Conservation (phyloP, 2,888 invertebrate genomes). For the Perithous albicinctus region DNA sequence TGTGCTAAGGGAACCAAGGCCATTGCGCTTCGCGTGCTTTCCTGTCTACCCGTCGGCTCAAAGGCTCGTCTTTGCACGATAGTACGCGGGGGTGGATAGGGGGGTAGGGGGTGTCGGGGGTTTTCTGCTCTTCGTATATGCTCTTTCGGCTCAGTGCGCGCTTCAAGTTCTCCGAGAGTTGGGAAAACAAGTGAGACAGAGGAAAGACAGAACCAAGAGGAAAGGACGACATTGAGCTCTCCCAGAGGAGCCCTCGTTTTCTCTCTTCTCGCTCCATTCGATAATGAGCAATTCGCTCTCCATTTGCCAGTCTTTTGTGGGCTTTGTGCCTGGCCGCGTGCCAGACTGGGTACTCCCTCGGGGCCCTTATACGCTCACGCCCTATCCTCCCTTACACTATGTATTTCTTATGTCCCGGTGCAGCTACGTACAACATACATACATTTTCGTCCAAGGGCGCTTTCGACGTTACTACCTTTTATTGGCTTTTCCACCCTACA, state of each 20-base stretch:
- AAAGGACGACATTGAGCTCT: conserved; percentile 53
- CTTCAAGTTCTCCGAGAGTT: conserved; percentile 48
- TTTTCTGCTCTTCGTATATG: conserved; percentile 63
- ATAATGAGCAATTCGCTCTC: conserved; percentile 81
- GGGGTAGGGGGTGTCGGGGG: too few species aligned
- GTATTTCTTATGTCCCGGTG: conserved; percentile 60
- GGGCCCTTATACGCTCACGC: conserved; percentile 63
- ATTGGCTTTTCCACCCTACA: conserved; percentile 52
- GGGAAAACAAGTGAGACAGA: conserved; percentile 9
- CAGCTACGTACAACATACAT: conserved; percentile 23
- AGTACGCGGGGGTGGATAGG: conserved; percentile 57
- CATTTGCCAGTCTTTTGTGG: conserved; percentile 81
- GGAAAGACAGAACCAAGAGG: conserved; percentile 1
- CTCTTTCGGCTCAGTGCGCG: conserved; percentile 52
- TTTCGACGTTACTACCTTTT: conserved; percentile 39
- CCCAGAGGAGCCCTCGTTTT: conserved; percentile 66
- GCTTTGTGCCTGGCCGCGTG: conserved; percentile 76
- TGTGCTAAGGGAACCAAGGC: conserved; percentile 44
- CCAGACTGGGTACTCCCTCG: conserved; percentile 66
- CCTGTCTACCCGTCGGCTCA: conserved; percentile 45
- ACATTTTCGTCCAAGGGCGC: conserved; percentile 32
- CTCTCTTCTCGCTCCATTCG: conserved; percentile 74
- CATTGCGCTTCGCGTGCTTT: conserved; percentile 43
- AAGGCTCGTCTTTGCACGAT: conserved; percentile 56
- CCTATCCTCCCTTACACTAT: conserved; percentile 21